These are phyloP conservation scores for Barnardius zonarius DNA, from an alignment of 2,113 vertebrate species.

Conservation along the genomic window DNA sequence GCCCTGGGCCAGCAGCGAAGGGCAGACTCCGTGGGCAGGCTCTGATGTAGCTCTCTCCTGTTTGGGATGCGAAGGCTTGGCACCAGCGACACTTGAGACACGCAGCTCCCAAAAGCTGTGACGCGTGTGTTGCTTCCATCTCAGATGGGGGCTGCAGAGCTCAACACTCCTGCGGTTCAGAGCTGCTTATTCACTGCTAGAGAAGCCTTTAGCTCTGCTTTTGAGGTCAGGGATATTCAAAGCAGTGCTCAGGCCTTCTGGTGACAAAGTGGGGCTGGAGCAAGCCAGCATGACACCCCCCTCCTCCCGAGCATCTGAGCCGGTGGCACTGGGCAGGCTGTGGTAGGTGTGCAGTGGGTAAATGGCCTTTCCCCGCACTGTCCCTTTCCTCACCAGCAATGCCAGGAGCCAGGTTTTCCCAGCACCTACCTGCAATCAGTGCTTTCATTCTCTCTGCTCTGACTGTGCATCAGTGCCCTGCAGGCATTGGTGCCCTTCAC, in stretches of 20 bases:
- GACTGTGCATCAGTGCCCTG: not conserved
- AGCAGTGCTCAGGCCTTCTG: not conserved
- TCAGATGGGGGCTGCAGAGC: not conserved
- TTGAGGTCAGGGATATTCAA: not conserved
- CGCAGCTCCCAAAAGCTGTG: not conserved
- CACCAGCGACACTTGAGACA: not conserved
- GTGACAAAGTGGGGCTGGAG: not conserved
- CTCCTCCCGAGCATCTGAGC: not conserved
- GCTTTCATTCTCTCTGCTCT: constrained; percentile 4
- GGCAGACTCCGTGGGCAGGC: not conserved
- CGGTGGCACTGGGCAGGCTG: accelerated
- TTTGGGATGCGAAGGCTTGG: not conserved
- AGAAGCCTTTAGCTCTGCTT: not conserved
- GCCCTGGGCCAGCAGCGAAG: not conserved
- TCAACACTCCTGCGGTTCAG: not conserved
- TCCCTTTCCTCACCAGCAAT: not conserved
- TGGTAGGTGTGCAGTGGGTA: not conserved
- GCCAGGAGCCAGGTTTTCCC: not conserved
- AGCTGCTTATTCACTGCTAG: not conserved
- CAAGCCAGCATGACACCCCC: not conserved
- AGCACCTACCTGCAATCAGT: not conserved
- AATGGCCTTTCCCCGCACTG: not conserved
- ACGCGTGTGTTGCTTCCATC: not conserved
- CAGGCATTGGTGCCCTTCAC: not conserved
- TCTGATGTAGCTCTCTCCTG: not conserved